phyloP scores from a whole-genome alignment of 2,113 vertebrate species.

The Vanacampus margaritifer region DNA sequence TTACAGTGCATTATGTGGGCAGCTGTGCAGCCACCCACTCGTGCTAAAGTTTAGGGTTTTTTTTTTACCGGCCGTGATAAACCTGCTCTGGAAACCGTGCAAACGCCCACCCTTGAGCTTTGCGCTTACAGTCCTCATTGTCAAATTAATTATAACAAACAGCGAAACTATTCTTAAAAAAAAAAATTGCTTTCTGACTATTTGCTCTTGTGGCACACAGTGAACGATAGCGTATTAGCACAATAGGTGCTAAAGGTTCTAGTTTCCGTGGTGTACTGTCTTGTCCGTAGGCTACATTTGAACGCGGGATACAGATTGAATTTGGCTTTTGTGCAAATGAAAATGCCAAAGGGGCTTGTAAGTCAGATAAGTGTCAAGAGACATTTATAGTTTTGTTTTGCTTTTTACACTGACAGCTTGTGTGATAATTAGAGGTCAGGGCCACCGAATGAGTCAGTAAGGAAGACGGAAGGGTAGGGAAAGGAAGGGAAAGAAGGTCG shows the following conservation, averaged over 20 bases:
- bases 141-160: not conserved
- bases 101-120: not conserved
- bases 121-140: constrained; percentile 6
- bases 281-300: constrained; percentile 24
- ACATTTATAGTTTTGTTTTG: constrained; percentile 34
- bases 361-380: constrained; percentile 50
- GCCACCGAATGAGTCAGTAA: constrained; percentile 29
- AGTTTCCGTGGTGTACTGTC: constrained; percentile 28
- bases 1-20: constrained; percentile 3
- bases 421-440: constrained; percentile 60
- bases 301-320: constrained; percentile 46
- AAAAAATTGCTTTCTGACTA: not conserved
- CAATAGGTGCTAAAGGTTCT: constrained; percentile 10
- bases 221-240: not conserved
- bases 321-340: constrained; percentile 54
- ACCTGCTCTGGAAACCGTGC: not conserved
- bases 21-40: constrained; percentile 12
- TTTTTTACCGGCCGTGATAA: constrained; percentile 38
- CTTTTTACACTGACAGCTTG: constrained; percentile 43
- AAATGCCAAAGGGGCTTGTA: constrained; percentile 48
- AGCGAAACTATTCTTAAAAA: not conserved
- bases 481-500: constrained; percentile 9
- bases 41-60: not conserved
- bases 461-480: constrained; percentile 6
- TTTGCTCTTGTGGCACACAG: not conserved